phyloP scores from a whole-genome alignment of 2,113 vertebrate species.

The Lynx canadensis region DNA sequence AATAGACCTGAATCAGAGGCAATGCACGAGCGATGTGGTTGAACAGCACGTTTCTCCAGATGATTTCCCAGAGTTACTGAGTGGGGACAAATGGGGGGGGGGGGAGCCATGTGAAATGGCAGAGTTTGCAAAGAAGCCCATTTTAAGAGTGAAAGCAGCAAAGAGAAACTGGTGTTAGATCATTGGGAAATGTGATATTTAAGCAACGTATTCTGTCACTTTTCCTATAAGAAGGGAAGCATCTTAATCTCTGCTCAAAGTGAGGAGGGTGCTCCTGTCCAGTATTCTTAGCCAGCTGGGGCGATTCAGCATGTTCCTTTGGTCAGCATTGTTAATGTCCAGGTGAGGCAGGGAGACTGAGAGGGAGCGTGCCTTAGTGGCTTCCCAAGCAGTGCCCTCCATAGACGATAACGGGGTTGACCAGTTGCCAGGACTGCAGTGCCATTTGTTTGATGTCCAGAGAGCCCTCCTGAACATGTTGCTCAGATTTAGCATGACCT shows the following conservation, averaged over 20 bases:
- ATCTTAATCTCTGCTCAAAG: not conserved
- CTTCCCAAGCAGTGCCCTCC: not conserved
- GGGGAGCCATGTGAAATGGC: not conserved
- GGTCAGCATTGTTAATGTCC: not conserved
- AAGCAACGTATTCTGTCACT: not conserved
- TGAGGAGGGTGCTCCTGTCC: not conserved
- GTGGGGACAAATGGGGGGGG: not conserved
- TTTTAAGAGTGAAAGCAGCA: not conserved
- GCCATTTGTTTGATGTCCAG: not conserved
- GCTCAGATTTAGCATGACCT: not conserved
- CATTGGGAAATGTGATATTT: not conserved
- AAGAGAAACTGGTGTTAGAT: not conserved
- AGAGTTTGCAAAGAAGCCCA: not conserved
- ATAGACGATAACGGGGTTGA: not conserved
- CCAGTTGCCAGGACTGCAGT: no score
- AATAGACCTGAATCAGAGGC: not conserved
- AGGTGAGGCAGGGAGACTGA: not conserved
- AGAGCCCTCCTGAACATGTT: not conserved
- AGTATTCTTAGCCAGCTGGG: not conserved
- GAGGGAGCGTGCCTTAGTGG: not conserved
- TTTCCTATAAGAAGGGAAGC: not conserved
- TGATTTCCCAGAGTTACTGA: not conserved
- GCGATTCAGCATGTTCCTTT: not conserved
- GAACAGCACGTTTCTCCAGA: not conserved
- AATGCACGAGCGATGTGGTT: not conserved